Evolutionary conservation across 2,888 invertebrate species (phyloP), one percentile per base, ranked within the genome.

Genomic region (Sinopyrophorus schimmeli): DNA sequence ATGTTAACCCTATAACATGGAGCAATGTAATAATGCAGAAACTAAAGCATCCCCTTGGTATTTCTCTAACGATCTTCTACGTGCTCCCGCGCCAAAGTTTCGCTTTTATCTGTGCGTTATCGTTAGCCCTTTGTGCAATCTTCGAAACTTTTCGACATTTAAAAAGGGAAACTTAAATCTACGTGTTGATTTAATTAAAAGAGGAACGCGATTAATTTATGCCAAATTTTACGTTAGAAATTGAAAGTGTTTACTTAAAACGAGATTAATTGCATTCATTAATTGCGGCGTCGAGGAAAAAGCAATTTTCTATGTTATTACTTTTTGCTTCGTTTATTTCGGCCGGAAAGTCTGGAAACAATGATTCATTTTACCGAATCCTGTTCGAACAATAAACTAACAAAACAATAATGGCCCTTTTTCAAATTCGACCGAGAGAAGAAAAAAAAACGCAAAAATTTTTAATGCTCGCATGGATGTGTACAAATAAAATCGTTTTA

Each of bases 221-320:
- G n/a, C n/a, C n/a, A n/a, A n/a, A n/a, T n/a, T n/a, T n/a, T n/a
- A 31, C 21, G n/a, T 10, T 31, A 32, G 23, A 24, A 30, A 28
- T 41, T 41, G 11, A n/a, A 31, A 23, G 12, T 43, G 43, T 43
- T 43, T 34, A 43, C 43, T 35, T n/a, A 35, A 35, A 43, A 21
- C 34, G 43, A 43, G 43, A 57, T 57, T 59, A 57, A 59, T 55
- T 53, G 46, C 54, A 51, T 49, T 54, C 55, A 53, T 59, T 59
- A 57, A 57, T 57, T 57, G 53, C 42, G 43, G 44, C 21, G 23
- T 26, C 35, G 26, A 27, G 48, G 54, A 53, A 55, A 53, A 55
- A 54, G 57, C 54, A 55, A 57, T 58, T 57, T 56, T 54, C 57
- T 57, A 43, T 53, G 54, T 57, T 57, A 56, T 57, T 56, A 46